These are phyloP conservation scores for Agelastica alni DNA, from an alignment of 2,888 invertebrate species.

Conservation along the genomic window DNA sequence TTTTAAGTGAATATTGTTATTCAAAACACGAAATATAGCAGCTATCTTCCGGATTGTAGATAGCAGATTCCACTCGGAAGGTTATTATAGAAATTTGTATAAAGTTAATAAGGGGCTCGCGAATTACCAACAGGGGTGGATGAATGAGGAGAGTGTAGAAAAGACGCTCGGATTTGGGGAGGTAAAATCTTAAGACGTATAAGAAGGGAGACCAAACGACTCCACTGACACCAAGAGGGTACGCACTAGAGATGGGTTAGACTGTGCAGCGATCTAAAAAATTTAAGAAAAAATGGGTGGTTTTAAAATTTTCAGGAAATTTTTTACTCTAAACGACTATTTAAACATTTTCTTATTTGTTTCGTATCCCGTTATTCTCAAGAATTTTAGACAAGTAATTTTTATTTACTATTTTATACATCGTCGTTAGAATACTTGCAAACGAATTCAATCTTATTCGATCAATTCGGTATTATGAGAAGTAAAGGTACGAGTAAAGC, in stretches of 20 bases:
- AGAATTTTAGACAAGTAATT: no score
- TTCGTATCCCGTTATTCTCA: no score
- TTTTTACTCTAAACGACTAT: no score
- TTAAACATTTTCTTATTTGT: no score
- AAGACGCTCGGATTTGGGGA: constrained; percentile 12
- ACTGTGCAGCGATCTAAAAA: no score
- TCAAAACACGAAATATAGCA: constrained; percentile 27
- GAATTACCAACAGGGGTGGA: constrained; percentile 26
- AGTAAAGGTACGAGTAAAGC: no score
- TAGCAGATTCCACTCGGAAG: constrained; percentile 27
- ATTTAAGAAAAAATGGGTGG: no score
- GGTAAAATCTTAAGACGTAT: constrained; percentile 28
- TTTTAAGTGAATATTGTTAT: constrained; percentile 21
- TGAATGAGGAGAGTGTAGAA: constrained; percentile 16
- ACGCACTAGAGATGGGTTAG: constrained; percentile 11
- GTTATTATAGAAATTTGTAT: constrained; percentile 35
- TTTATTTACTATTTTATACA: no score
- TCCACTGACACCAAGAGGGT: constrained; percentile 29
- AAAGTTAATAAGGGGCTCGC: constrained; percentile 35
- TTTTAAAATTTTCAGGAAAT: no score
- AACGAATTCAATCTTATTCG: no score
- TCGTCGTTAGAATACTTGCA: no score
- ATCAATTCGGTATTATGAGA: no score
- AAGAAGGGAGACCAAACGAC: constrained; percentile 28
- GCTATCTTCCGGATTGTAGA: constrained; percentile 24